phyloP scores from a whole-genome alignment of 2,797 vertebrate genomes.

The Anniella stebbinsi region DNA sequence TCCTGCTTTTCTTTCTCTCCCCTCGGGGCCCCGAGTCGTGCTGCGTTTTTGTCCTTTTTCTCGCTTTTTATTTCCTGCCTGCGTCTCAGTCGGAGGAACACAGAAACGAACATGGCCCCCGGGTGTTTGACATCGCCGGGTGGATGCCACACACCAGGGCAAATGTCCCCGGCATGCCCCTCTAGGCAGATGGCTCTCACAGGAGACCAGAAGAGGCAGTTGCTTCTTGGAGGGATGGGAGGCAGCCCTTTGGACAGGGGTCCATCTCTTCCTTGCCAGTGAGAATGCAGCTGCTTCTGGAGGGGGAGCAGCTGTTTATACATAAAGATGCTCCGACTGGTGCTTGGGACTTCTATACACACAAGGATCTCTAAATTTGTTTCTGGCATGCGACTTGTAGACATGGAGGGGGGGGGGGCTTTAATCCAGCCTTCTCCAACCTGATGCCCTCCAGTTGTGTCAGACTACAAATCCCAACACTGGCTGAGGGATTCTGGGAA shows the following conservation, averaged over 20 bases:
- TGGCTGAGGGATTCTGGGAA: no score
- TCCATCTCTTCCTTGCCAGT: background rate
- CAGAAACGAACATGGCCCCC: constrained; percentile 33
- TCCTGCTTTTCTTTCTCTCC: constrained; percentile 75
- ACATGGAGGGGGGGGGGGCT: background rate
- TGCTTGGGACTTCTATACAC: no score
- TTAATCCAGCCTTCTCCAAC: background rate
- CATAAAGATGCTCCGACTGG: background rate
- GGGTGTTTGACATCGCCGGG: constrained; percentile 32
- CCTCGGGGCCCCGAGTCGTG: constrained; percentile 59
- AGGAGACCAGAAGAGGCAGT: background rate
- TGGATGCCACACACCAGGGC: constrained; percentile 19
- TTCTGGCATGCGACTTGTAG: background rate
- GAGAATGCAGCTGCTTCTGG: background rate
- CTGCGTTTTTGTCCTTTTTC: constrained; percentile 51
- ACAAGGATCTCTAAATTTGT: background rate
- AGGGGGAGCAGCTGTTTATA: background rate
- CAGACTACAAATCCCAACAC: no score
- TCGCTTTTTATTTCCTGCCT: constrained; percentile 30
- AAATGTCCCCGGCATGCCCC: background rate
- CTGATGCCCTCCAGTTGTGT: no score
- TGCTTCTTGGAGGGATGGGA: background rate
- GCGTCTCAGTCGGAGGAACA: constrained; percentile 27
- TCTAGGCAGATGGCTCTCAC: no score
- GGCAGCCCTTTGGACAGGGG: background rate